Evolutionary conservation across 2,113 vertebrate genomes (phyloP), one percentile per base, ranked within the genome.

Genomic region (Emberiza fucata): DNA sequence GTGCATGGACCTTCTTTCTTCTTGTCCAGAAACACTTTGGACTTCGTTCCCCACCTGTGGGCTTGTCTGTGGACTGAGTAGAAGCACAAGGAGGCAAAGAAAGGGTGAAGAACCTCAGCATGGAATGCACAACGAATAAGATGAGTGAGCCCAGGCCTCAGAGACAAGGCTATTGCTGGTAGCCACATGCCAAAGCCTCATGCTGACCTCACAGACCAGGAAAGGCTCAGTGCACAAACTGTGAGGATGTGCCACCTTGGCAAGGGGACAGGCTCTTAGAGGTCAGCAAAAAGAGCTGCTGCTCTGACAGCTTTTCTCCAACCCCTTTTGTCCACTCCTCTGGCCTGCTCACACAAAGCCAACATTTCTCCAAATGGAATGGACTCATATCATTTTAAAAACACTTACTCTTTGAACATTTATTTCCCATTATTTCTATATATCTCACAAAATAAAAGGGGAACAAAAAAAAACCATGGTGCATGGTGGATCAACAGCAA

Each of bases 141-240:
- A 2, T 4, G 22, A 60, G 27, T 1, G 3, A 73, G 44, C 59
- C 29, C 8, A 2, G 35, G 35, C 33, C 39, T n/a, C 68, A 23
- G 14, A 39, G 64, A 63, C 28, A 59, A 54, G 12, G 27, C 20
- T 82, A 0, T 15, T 71, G 51, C 40, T 54, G 39, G 39, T 14
- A 40, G 25, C 24, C 37, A 25, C 0, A 0, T 14, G 51, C 37
- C 2, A 2, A 82, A 86, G 44, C 48, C 20, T 63, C 0, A 0
- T 44, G 20, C 12, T 64, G 40, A 50, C 19, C 40, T 65, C 33
- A 14, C 3, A 29, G 50, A 27, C 39, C 35, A 35, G n/a, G 61
- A 75, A 42, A 47, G 63, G 17, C 40, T 59, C 31, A 29, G 63
- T 1, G 7, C 3, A 15, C 28, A 13, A 33, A 60, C 15, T 2